A percentile compares a stretch with the other conserved stretches of the same genome.
phyloP scores from a whole-genome alignment of 2,113 vertebrate species.

The Melanerpes formicivorus region DNA sequence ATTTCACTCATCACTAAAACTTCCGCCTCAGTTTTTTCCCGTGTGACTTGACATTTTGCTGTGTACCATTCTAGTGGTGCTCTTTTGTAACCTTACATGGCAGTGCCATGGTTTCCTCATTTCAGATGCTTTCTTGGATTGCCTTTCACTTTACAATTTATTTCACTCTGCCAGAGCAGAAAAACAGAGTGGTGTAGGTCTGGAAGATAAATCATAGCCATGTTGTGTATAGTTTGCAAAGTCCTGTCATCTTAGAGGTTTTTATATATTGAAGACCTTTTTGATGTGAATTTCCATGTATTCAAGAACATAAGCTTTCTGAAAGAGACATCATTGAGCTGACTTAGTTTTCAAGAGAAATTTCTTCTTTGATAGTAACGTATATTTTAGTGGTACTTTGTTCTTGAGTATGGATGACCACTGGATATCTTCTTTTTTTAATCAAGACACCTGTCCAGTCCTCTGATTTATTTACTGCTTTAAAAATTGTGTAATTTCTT shows the following conservation, averaged over 20 bases:
- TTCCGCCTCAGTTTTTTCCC: background rate
- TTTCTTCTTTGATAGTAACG: background rate
- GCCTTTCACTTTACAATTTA: background rate
- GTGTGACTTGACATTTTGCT: background rate
- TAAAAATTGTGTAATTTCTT: background rate
- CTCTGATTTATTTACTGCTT: background rate
- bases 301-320: background rate
- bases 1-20: background rate
- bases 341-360: background rate
- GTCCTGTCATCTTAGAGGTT: background rate
- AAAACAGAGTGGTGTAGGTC: background rate
- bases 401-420: background rate
- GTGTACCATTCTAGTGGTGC: background rate
- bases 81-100: background rate
- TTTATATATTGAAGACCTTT: background rate
- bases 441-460: background rate
- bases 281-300: background rate
- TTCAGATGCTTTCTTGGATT: background rate
- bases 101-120: background rate
- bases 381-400: background rate
- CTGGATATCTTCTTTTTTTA: background rate
- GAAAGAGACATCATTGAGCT: background rate
- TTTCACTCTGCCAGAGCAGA: background rate
- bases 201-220: background rate
- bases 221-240: background rate